Base-by-base conservation (phyloP, 1,140 invertebrate genomes). In the Saxidomus purpurata region DNA sequence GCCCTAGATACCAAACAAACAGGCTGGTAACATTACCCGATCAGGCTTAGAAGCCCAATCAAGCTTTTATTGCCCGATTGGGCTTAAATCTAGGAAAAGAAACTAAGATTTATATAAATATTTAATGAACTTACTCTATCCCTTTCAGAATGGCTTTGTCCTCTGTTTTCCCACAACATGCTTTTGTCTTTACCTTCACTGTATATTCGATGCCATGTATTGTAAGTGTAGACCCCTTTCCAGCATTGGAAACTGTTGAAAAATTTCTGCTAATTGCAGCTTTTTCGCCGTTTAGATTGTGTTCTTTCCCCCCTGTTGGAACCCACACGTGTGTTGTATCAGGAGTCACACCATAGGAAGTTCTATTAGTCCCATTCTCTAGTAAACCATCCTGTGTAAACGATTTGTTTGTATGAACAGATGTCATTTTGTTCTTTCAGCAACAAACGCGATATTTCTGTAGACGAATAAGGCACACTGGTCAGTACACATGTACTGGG, bases 111-210 rank as follows among this genome's bases (percentile, higher is more conserved):
- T n/a, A n/a, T n/a, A n/a, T n/a, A n/a, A n/a, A n/a, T n/a, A n/a
- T n/a, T n/a, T n/a, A n/a, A n/a, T n/a, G n/a, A n/a, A 89, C 90
- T 92, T 87, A 94, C 93, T 92, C 87, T 55, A 94, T 90, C 38
- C 89, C 89, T 81, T 92, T 92, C 17, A 94, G 85, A 36, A 94
- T 93, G 6, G 43, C 79, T 69, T 94, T 94, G n/a, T 84, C 67
- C 61, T 87, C 49, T 13, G 77, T 86, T 63, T n/a, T 38, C 17
- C 89, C 88, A 55, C 91, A 91, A 81, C 93, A 94, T 40, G 89
- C 79, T 67, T 88, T 91, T 17, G 76, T 89, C 36, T 89, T 89
- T 15, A 93, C 90, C n/a, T 71, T 63, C 0, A 93, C 93, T 31
- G 82, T 82, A 74, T 94, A 94, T 43, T 40, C 31, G 52, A 93